Evolutionary conservation across 2,113 vertebrate genomes (phyloP), one percentile per base, ranked within the genome.

Genomic region (Phrynocephalus versicolor): DNA sequence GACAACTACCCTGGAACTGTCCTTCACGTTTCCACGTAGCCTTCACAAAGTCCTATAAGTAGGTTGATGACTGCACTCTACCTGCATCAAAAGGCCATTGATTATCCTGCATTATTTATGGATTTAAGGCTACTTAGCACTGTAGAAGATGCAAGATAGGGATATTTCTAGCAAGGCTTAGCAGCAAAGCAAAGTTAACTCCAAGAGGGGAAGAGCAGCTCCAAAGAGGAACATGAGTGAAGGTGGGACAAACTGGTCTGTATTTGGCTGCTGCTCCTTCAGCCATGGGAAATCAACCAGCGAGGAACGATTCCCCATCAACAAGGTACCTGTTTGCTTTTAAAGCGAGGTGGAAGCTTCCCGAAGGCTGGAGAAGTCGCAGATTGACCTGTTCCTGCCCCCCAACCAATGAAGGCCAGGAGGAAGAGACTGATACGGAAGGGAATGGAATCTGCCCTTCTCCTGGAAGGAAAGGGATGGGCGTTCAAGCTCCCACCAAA

Each of bases 21-120:
- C 23, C 72, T 51, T 27, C 33, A 41, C 30, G 35, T 73, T 30
- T 19, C n/a, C 64, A 25, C n/a, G 51, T n/a, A 18, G 72, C 60
- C 39, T 57, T 21, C 23, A 1, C 18, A 70, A 86, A 2, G 71
- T 79, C 55, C 83, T 14, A 12, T 37, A 57, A 6, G 64, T 64
- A 75, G 78, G 69, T 64, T 83, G 85, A 87, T 81, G 10, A 25
- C 75, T 85, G 37, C 35, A 65, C 39, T 87, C 21, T 77, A 81
- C 69, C 83, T 78, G 73, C 85, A 82, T 87, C 73, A 77, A 78
- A 82, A 10, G 65, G 58, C 80, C 83, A 83, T 89, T 83, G 62
- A 85, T 91, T 73, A 64, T 78, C 19, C 67, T 90, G 87, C 83
- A 89, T 92, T 92, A 93, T 89, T 86, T 41, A 89, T 87, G 82